Percentiles rank a stretch among this genome's conserved stretches.
These are phyloP conservation scores for Lepisosteus oculatus DNA, from an alignment of 2,113 vertebrate genomes.

Conservation along the genomic window DNA sequence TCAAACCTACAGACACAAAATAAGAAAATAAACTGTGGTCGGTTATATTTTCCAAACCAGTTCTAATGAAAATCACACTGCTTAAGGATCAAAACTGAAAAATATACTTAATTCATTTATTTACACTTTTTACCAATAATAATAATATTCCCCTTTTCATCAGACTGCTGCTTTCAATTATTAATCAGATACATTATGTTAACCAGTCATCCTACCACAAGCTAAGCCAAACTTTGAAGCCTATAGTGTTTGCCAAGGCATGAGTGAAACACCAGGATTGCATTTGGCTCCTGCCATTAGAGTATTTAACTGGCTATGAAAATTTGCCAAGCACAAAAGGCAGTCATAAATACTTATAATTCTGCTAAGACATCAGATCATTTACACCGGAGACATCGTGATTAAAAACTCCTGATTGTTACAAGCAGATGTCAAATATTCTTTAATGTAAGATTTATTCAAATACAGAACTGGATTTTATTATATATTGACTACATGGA, in stretches of 20 bases:
- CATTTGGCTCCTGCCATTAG: background rate
- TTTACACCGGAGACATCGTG: conserved; percentile 11
- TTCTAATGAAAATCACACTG: too few relatives aligned
- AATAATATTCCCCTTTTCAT: background rate
- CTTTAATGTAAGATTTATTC: background rate
- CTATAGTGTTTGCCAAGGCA: conserved; percentile 1
- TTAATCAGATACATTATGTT: background rate
- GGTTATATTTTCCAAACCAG: too few relatives aligned
- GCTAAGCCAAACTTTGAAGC: conserved; percentile 12
- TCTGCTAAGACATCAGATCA: conserved; percentile 13
- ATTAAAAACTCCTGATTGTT: conserved; percentile 8
- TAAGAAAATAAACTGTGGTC: too few relatives aligned
- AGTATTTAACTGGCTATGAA: background rate
- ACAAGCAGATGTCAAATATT: conserved; percentile 6
- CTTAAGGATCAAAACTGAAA: too few relatives aligned
- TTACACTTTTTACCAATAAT: background rate
- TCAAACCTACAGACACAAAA: too few relatives aligned
- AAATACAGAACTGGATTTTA: background rate
- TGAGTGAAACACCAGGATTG: conserved; percentile 15
- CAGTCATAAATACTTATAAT: conserved; percentile 6
- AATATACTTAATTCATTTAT: background rate
- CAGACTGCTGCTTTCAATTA: background rate
- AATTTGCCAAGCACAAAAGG: background rate
- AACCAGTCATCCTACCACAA: background rate
- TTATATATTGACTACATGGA: too few relatives aligned